Base-by-base conservation (phyloP, 2,113 vertebrate genomes). In the Calonectris borealis region DNA sequence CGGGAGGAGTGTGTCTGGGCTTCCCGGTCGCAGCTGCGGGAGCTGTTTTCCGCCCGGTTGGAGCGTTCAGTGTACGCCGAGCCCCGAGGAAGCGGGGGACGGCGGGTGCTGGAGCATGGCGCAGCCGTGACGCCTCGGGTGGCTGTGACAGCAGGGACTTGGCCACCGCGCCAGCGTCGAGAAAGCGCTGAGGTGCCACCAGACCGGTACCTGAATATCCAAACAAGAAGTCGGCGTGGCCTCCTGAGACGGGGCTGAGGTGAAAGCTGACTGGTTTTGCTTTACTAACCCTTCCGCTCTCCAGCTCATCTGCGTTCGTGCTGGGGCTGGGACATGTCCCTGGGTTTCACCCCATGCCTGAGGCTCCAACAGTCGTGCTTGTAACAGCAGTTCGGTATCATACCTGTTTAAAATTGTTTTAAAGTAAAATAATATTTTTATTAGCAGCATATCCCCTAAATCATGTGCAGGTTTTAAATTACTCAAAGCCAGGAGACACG, bases 401-500 rank as follows among this genome's bases (percentile, higher is more conserved):
- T 3, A 7, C 10, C 12, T 16, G 5, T 10, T 49, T 40, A 21
- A 85, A 82, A 58, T 7, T 1, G 1, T 8, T 66, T 38, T 26
- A 12, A 25, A 55, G 49, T 46, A 18, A 66, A 87, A 36, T 4
- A 10, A 21, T 11, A 42, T 1, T 7, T 61, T 62, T 83, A 27
- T 48, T 51, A 52, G n/a, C 55, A 66, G 24, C 24, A 0, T 15
- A 2, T 44, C 29, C 18, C 31, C 36, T 10, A 32, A 22, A 36
- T 24, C 1, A 46, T 7, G 17, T 24, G 24, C 57, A 20, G 32
- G 29, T 31, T 69, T 88, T n/a, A 21, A 32, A 31, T n/a, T 16
- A 14, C 10, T n/a, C 17, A 19, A 38, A 36, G 38, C 5, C 51
- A 36, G 11, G 42, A 38, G 11, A 5, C 29, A 5, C 0, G 0